Percentiles rank a stretch among this genome's conserved stretches.
These are phyloP conservation scores for Notodonta dromedarius DNA, from an alignment of 2,888 invertebrate species.

Conservation along the genomic window DNA sequence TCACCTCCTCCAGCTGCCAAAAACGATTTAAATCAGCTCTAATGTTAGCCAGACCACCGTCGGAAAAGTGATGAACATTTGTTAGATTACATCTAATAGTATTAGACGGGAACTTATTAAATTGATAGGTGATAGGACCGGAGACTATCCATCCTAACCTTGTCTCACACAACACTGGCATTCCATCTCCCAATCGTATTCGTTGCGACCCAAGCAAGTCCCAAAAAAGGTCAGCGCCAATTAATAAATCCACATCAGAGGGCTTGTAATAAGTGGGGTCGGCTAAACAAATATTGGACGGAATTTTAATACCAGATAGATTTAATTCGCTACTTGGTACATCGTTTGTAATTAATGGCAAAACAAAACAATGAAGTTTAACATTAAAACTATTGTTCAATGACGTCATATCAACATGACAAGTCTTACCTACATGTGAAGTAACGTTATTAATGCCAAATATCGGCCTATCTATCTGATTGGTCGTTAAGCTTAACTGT, in stretches of 20 bases:
- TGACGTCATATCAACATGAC: constrained; percentile 16
- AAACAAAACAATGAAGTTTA: constrained; percentile 25
- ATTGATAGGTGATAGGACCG: constrained; percentile 14
- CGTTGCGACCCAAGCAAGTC: constrained; percentile 28
- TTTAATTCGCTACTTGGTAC: constrained; percentile 19
- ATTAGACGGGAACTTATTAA: constrained; percentile 7
- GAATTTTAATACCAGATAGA: constrained; percentile 22
- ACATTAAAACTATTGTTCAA: constrained; percentile 13
- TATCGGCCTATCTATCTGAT: constrained; percentile 16
- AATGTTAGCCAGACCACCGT: constrained; percentile 5
- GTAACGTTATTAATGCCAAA: constrained; percentile 24
- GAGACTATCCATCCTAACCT: constrained; percentile 13
- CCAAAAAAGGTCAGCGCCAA: constrained; percentile 37
- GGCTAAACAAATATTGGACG: constrained; percentile 25
- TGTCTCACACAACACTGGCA: constrained; percentile 12
- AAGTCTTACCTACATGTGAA: constrained; percentile 20
- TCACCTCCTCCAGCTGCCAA: constrained; percentile 29
- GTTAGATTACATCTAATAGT: constrained; percentile 14
- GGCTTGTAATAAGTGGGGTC: constrained; percentile 33
- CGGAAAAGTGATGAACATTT: constrained; percentile 1
- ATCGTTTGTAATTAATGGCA: constrained; percentile 27
- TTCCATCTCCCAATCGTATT: constrained; percentile 22
- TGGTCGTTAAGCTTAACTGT: constrained; percentile 14
- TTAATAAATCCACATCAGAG: constrained; percentile 28
- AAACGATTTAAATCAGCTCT: constrained; percentile 15